These are phyloP conservation scores for Chrysemys picta DNA, from an alignment of 2,113 vertebrate species.

Conservation along the genomic window DNA sequence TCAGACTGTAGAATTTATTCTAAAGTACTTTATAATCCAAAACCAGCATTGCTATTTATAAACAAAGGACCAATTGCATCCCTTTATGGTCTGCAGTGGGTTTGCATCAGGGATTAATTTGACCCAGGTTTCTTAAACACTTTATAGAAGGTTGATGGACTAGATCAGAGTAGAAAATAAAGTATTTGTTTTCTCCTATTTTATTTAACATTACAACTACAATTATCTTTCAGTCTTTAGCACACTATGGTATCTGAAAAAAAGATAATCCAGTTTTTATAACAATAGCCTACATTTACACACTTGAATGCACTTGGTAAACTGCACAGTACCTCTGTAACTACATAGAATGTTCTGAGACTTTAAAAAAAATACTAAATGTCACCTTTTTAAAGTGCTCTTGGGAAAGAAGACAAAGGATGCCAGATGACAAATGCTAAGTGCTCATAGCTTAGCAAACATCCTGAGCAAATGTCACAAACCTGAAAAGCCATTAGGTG, in stretches of 20 bases:
- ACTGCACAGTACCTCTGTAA: neutral
- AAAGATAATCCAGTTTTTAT: neutral
- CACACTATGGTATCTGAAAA: neutral
- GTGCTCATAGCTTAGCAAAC: constrained; percentile 57
- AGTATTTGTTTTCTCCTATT: neutral
- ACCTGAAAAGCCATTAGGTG: constrained; percentile 52
- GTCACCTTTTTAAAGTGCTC: neutral
- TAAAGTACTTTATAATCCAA: neutral
- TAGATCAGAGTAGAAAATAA: neutral
- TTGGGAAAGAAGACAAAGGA: constrained; percentile 37
- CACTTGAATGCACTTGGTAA: neutral
- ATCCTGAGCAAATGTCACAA: constrained; percentile 51
- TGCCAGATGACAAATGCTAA: constrained; percentile 58
- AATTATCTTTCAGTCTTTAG: neutral
- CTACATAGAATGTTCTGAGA: neutral
- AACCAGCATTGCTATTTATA: rapidly evolving
- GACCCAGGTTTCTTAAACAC: neutral
- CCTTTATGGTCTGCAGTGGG: neutral
- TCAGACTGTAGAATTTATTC: neutral
- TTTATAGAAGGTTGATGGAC: neutral
- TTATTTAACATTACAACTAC: neutral
- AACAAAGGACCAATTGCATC: constrained; percentile 7
- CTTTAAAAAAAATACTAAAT: neutral
- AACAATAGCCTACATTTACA: neutral
- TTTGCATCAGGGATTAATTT: neutral